These are phyloP conservation scores for Scaptomyza parva DNA, from an alignment of 2,888 invertebrate genomes.

Conservation along the genomic window DNA sequence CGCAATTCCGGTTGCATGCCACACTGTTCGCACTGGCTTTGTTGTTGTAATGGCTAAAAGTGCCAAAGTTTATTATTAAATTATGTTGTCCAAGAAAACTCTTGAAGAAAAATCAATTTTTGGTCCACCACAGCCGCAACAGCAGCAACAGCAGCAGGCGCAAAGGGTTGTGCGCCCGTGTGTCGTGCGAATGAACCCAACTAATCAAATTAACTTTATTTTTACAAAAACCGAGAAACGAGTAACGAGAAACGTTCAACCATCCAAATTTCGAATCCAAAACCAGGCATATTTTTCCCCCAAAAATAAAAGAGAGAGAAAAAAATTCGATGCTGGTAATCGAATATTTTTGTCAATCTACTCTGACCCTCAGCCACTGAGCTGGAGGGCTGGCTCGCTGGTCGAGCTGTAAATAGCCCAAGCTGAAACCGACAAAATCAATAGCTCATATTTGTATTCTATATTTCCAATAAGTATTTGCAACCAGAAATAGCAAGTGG, in stretches of 20 bases:
- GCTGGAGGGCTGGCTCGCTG: conserved; percentile 61
- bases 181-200: conserved; percentile 69
- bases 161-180: conserved; percentile 23
- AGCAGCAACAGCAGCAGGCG: conserved; percentile 11
- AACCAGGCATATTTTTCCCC: conserved; percentile 36
- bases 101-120: conserved; percentile 72
- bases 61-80: conserved; percentile 79
- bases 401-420: conserved; percentile 69
- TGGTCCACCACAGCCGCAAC: conserved; percentile 21
- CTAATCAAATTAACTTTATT: conserved; percentile 76
- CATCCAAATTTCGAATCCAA: conserved; percentile 34
- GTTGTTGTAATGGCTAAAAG: conserved; percentile 65
- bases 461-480: conserved; percentile 48
- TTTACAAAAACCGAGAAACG: conserved; percentile 38
- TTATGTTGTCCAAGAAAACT: conserved; percentile 73
- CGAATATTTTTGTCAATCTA: conserved; percentile 59
- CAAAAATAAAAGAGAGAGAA: background rate
- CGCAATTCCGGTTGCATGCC: conserved; percentile 45
- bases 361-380: conserved; percentile 9
- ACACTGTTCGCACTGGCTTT: conserved; percentile 19
- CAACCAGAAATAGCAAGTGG: conserved; percentile 64
- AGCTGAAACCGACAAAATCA: conserved; percentile 55
- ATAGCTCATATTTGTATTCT: conserved; percentile 41
- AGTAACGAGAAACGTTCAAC: conserved; percentile 16
- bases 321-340: conserved; percentile 72